Evolutionary conservation across 64 coral and sea anemone genomes (phyloP), one percentile per base, ranked within the genome.

Genomic region (Pocillopora verrucosa): DNA sequence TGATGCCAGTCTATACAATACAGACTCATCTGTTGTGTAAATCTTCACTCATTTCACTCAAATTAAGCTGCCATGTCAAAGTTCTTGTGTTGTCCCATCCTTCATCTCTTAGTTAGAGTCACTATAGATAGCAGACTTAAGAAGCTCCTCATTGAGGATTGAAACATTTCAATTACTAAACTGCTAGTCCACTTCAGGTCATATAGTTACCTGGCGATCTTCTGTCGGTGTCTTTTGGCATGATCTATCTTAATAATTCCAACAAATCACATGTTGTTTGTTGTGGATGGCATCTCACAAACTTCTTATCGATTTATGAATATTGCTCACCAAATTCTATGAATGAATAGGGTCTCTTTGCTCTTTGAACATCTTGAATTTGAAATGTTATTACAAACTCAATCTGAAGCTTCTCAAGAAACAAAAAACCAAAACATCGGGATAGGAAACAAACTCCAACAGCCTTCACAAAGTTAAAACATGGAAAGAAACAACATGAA

Each of bases 271-370:
- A 51, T 51, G 7, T 51, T 7, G 7, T 51, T 4, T 51, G 41
- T 51, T 51, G 7, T 51, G 41, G 3, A 51, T 7, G 3, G 41
- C 41, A 51, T 4, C 41, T 51, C 41, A 51, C 41, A 51, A 51
- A 51, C 3, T 51, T 51, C 41, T 51, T 51, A 51, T 51, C 3
- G 7, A 51, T 51, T 51, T 0, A 7, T 7, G 41, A 51, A 51
- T 51, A 51, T 51, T 22, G 58, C 93, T 90, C 75, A 98, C 96
- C 96, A 95, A 98, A 98, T 74, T 98, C 96, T 78, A 98, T 90
- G 81, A 98, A 98, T 15, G 96, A 94, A 78, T 95, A 98, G 58
- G 96, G 96, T 64, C 96, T 92, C 88, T 59, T 98, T 64, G 91
- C 96, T 92, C 73, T 76, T 61, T 95, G 90, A 64, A 98, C 90